Evolutionary conservation across 2,113 vertebrate genomes (phyloP).

Genomic region (Microcebus tavaratra): DNA sequence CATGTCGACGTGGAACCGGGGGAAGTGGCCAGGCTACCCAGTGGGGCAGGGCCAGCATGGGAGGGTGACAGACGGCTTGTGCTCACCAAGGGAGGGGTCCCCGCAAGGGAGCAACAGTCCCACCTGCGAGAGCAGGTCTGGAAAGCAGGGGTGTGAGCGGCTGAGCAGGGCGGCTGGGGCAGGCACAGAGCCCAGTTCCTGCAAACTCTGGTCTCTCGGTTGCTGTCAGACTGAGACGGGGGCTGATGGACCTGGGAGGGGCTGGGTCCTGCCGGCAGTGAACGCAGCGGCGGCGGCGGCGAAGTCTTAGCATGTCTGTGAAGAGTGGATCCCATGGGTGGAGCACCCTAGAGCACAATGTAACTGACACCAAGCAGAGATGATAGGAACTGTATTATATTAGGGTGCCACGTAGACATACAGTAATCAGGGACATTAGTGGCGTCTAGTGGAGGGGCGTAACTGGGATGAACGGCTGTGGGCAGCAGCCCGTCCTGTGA

Average conservation of each 20-base stretch:
- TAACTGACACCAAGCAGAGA: constrained; percentile 47
- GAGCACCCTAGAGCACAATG: constrained; percentile 33
- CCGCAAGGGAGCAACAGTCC: not conserved
- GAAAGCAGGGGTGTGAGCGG: not conserved
- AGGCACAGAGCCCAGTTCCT: not conserved
- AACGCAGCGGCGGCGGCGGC: not conserved
- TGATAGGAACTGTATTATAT: constrained; percentile 66
- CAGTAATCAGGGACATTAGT: constrained; percentile 74
- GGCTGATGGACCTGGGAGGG: too few relatives aligned
- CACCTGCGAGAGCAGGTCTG: not conserved
- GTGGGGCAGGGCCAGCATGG: not conserved
- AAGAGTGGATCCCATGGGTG: not conserved
- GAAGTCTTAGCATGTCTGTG: not conserved
- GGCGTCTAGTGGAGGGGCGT: constrained; percentile 62
- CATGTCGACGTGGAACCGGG: not conserved
- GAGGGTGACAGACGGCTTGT: not conserved
- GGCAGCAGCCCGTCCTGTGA: not conserved
- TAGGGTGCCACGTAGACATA: constrained; percentile 69
- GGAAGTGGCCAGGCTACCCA: not conserved
- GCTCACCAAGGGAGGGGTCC: not conserved
- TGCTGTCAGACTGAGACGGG: too few relatives aligned
- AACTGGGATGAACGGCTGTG: constrained; percentile 69
- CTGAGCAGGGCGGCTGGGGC: not conserved
- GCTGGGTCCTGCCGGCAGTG: not conserved
- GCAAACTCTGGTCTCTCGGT: not conserved